Evolutionary conservation across 2,888 invertebrate species (phyloP).

Genomic region (Theretra japonica): DNA sequence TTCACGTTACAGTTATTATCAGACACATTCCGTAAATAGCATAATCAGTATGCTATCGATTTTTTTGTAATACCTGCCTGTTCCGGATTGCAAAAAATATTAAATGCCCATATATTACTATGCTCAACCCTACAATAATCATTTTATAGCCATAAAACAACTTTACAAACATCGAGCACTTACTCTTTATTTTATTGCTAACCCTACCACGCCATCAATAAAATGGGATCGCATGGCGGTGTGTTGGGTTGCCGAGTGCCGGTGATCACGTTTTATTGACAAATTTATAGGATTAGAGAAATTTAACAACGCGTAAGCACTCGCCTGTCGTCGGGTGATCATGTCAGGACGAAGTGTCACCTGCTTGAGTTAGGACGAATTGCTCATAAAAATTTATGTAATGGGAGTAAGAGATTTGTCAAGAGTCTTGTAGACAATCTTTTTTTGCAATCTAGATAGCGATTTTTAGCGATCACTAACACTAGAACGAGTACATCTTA

Average conservation of each 20-base stretch:
- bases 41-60: no score
- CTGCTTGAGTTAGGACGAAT: neutral
- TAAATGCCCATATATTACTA: no score
- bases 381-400: neutral
- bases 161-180: no score
- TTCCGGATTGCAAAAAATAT: no score
- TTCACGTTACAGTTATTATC: no score
- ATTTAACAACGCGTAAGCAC: neutral
- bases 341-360: neutral
- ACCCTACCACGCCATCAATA: neutral
- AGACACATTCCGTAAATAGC: no score
- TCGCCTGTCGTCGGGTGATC: neutral
- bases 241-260: constrained; percentile 5
- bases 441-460: no score
- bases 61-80: no score
- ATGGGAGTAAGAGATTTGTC: neutral
- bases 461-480: no score
- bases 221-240: neutral
- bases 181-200: neutral
- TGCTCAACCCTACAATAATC: neutral
- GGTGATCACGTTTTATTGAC: constrained; percentile 17
- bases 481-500: no score
- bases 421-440: no score
- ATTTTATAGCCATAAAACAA: neutral
- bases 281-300: neutral